Evolutionary conservation across 2,888 invertebrate genomes (phyloP), one percentile per base, ranked within the genome.

Genomic region (Apotomis turbidana): DNA sequence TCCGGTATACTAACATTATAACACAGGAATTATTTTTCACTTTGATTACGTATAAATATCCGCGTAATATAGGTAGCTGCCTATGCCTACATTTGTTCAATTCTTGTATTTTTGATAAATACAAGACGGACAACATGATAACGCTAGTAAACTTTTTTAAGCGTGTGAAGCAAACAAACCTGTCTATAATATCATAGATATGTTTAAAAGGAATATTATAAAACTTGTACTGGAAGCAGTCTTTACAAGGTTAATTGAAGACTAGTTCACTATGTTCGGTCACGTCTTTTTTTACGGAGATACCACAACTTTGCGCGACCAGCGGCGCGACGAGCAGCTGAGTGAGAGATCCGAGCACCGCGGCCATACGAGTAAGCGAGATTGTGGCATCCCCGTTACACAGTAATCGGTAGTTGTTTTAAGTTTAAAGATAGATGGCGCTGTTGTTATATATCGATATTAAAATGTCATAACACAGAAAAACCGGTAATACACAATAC

Each of bases 401-500:
- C 44, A 66, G 57, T 27, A 49, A 38, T 13, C 49, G 55, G 9
- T 8, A 51, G 58, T 58, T 57, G 38, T 38, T n/a, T 41, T 4
- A 51, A 70, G 55, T 69, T 10, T 55, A 62, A 49, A 44, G 12
- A 60, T 57, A 70, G 57, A 57, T 63, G 61, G 54, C 46, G 66
- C 66, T 66, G 8, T 46, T 55, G 27, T 27, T 55, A 44, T 6
- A 38, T 12, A 55, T 46, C 55, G 55, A 64, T 57, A 55, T 46
- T 27, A 2, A 44, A 55, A 46, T 13, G 46, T 55, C 36, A 36
- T 46, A 27, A 57, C n/a, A n/a, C 36, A 51, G 41, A 41, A 66
- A 66, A 55, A 66, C 66, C 66, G 66, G 54, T 66, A 66, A 66
- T 57, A 64, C 2, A 27, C 54, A 64, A 64, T 64, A 46, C 27